Evolutionary conservation across 2,113 vertebrate species (phyloP), one percentile per base, ranked within the genome.

Genomic region (Larimichthys crocea): DNA sequence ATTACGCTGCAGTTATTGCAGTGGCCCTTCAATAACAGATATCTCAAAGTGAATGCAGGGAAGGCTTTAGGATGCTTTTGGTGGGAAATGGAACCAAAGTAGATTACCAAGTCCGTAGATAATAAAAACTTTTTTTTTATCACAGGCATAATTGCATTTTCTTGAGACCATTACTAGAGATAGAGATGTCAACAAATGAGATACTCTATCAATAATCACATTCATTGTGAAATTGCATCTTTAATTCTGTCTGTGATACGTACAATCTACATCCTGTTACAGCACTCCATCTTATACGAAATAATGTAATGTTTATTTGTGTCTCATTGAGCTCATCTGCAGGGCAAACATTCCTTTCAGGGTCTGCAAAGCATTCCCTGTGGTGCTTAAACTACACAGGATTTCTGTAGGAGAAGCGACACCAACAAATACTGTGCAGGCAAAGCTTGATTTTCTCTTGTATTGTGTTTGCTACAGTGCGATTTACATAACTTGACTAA

Each of bases 301-400:
- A 77, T 14, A 82, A 11, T 74, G 65, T 71, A 61, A 76, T 89
- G 66, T 90, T 79, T 86, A 87, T 90, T 78, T 86, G 77, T 83
- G 76, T 76, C 81, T 56, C 86, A 85, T 90, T 91, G 89, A 88
- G 87, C 84, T 91, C 82, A 90, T 70, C 83, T 87, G 84, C 80
- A 64, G 79, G 78, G 88, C 75, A 91, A 86, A 74, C 72, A 89
- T 75, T 70, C 68, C 74, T 76, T 74, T 90, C 74, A 74, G 88
- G 83, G 81, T 86, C 82, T 86, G 74, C 79, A 81, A 74, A 70
- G 80, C 72, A 68, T 84, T 78, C 76, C 81, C 80, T 62, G 73
- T 50, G 61, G 85, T 60, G 85, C 68, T 78, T 67, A 83, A 79
- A 78, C 83, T 57, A 72, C 76, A 77, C 66, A 56, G 74, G 56